These are phyloP conservation scores for Sebastes hubbsi DNA, from an alignment of 2,797 vertebrate genomes.

Conservation along the genomic window DNA sequence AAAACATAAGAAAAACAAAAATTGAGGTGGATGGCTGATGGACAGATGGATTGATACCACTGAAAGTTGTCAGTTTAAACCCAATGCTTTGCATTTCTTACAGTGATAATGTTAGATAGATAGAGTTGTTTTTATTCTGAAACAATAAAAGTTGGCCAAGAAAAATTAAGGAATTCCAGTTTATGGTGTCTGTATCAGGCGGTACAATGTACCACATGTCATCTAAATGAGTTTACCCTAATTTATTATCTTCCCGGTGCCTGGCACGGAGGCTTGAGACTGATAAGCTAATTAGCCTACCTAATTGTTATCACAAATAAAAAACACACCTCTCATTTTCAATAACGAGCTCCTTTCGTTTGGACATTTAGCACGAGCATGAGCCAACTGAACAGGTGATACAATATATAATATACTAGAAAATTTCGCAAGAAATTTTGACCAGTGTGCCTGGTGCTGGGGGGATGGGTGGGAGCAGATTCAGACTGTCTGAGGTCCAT, in stretches of 20 bases:
- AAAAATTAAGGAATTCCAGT: neutral
- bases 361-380: neutral
- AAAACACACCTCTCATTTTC: conserved; percentile 31
- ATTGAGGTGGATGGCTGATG: neutral
- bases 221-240: conserved; percentile 29
- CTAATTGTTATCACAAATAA: conserved; percentile 70
- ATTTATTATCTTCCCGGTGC: conserved; percentile 70
- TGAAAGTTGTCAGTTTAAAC: neutral
- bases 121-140: neutral
- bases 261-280: conserved; percentile 71
- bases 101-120: neutral
- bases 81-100: neutral
- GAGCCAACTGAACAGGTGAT: neutral
- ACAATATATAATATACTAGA: neutral
- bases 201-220: neutral
- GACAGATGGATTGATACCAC: neutral
- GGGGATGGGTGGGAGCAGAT: no score
- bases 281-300: conserved; percentile 73
- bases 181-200: conserved; percentile 14
- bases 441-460: no score
- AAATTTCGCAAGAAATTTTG: no score
- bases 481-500: no score
- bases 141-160: neutral
- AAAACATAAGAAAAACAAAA: neutral
- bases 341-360: neutral